Conservation (phyloP, 2,113 vertebrate genomes). For the Gavia stellata region DNA sequence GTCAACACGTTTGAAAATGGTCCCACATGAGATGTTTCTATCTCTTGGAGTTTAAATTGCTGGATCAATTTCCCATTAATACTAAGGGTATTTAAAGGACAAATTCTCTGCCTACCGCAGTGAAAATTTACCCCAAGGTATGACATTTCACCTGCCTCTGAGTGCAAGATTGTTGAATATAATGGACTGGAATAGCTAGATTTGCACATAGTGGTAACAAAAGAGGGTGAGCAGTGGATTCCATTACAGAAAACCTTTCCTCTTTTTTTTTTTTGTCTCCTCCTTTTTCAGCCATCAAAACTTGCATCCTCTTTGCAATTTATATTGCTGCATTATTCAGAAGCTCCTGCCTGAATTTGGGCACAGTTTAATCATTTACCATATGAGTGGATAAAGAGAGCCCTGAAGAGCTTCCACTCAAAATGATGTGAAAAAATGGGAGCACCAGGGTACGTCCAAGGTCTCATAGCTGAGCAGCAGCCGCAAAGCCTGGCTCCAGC, state of each 20-base stretch:
- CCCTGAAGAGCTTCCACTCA: neutral
- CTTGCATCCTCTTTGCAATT: neutral
- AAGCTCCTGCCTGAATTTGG: neutral
- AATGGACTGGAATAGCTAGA: constrained; percentile 18
- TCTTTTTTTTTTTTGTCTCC: neutral
- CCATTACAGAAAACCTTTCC: neutral
- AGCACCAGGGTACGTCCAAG: neutral
- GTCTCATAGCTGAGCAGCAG: neutral
- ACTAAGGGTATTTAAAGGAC: constrained; percentile 59
- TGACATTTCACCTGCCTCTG: constrained; percentile 40
- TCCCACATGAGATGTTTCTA: neutral
- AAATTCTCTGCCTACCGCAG: constrained; percentile 49
- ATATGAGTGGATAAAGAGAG: neutral
- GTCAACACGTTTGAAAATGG: constrained; percentile 32
- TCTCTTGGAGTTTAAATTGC: constrained; percentile 34
- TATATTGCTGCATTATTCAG: neutral
- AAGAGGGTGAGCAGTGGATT: neutral
- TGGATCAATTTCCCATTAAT: constrained; percentile 46
- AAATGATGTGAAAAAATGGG: neutral
- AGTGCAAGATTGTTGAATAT: neutral
- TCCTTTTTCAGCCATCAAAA: neutral
- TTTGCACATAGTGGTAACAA: constrained; percentile 16
- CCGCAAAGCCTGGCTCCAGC: neutral
- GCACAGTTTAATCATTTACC: neutral
- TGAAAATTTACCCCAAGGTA: constrained; percentile 41